Percentiles rank a stretch among this genome's conserved stretches.
Conservation (phyloP, 2,888 invertebrate species). For the Poecilus cupreus region DNA sequence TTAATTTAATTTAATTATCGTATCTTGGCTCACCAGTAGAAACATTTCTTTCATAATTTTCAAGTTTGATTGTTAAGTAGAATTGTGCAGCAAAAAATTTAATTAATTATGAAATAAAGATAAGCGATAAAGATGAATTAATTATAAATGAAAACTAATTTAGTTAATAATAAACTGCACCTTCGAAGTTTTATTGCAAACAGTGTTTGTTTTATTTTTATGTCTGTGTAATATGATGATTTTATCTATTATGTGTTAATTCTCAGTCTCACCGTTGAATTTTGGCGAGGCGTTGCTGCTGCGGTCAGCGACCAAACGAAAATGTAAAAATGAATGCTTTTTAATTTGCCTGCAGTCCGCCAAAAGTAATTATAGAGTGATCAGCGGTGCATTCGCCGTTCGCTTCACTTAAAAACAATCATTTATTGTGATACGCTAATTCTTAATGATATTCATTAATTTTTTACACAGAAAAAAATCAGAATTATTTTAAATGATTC, state of each 20-base stretch:
- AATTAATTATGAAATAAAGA: not conserved
- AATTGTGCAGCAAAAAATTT: not conserved
- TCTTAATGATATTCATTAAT: conserved; percentile 47
- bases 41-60: too few relatives aligned
- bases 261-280: conserved; percentile 15
- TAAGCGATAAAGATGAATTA: not conserved
- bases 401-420: conserved; percentile 44
- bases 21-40: too few relatives aligned
- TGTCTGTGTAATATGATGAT: conserved; percentile 38
- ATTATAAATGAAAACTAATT: conserved; percentile 27
- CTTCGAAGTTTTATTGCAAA: not conserved
- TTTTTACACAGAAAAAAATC: conserved; percentile 40
- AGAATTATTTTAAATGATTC: conserved; percentile 43
- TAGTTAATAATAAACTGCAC: conserved; percentile 1
- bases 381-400: conserved; percentile 37
- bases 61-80: too few relatives aligned
- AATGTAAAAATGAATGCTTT: conserved; percentile 54
- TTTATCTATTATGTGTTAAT: conserved; percentile 45
- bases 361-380: conserved; percentile 50
- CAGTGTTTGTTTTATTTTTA: not conserved
- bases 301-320: conserved; percentile 45
- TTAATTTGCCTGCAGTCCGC: conserved; percentile 51
- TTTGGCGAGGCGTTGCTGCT: conserved; percentile 40
- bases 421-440: conserved; percentile 41
- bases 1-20: too few relatives aligned